Conservation (phyloP, 2,888 invertebrate genomes). For the Chironomus tentans region DNA sequence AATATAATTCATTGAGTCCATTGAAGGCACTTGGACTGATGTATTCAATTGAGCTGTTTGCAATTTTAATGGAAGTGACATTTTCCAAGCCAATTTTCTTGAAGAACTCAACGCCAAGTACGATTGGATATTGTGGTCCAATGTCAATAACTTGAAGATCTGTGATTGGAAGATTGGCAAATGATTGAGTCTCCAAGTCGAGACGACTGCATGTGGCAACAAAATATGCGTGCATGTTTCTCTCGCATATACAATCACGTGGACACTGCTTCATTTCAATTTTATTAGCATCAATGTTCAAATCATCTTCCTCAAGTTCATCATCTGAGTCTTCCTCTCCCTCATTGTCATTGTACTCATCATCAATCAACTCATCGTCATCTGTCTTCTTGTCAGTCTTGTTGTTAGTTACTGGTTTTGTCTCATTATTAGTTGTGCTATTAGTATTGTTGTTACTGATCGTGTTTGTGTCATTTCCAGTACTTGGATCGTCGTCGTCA, state of each 20-base stretch:
- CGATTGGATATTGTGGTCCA: constrained; percentile 48
- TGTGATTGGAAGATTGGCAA: constrained; percentile 52
- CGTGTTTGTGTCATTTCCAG: background rate
- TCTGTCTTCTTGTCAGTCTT: constrained; percentile 16
- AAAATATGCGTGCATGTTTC: constrained; percentile 49
- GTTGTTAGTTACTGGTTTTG: constrained; percentile 6
- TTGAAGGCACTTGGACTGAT: constrained; percentile 62
- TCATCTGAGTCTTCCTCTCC: constrained; percentile 34
- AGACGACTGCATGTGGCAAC: constrained; percentile 60
- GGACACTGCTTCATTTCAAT: constrained; percentile 50
- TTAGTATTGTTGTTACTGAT: too few relatives aligned
- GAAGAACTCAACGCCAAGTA: constrained; percentile 53
- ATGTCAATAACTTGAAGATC: constrained; percentile 58
- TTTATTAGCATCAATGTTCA: constrained; percentile 45
- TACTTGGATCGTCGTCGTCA: background rate
- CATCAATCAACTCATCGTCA: constrained; percentile 7
- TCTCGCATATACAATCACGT: constrained; percentile 53
- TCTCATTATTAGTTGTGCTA: background rate
- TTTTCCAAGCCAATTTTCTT: constrained; percentile 53
- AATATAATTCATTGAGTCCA: constrained; percentile 55
- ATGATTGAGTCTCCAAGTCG: constrained; percentile 56
- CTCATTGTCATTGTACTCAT: constrained; percentile 12
- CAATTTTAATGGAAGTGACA: constrained; percentile 58
- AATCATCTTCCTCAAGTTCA: constrained; percentile 43
- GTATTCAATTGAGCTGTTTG: constrained; percentile 56